Percentiles rank a stretch among this genome's conserved stretches.
phyloP scores from a whole-genome alignment of 37 sponge, comb jelly and placozoan genomes.

The Axinella damicornis region DNA sequence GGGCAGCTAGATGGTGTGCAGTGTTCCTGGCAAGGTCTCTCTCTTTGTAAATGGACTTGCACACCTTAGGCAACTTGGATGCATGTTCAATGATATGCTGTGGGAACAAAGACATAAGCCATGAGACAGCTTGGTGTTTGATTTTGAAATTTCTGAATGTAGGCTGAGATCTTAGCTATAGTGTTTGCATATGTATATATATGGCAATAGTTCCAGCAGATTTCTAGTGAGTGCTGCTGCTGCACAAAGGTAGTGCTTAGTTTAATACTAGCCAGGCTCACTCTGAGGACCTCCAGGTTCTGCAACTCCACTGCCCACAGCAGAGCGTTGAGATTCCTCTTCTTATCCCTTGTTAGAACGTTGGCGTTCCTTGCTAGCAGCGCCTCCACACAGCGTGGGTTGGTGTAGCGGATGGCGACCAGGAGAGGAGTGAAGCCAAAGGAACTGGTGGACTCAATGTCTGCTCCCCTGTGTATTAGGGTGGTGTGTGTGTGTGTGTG shows the following conservation, averaged over 20 bases:
- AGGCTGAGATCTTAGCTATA: too few relatives aligned
- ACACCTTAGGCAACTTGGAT: neutral
- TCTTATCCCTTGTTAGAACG: neutral
- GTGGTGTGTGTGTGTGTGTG: neutral
- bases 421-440: slow-evolving; percentile 12
- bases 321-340: neutral
- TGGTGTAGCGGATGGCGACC: slow-evolving; percentile 2
- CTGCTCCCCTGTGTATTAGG: neutral
- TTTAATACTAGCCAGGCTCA: neutral
- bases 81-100: neutral
- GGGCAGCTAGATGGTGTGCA: slow-evolving; percentile 21
- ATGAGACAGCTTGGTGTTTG: too few relatives aligned
- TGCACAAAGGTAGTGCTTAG: neutral
- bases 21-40: slow-evolving; percentile 1
- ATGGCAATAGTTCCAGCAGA: neutral
- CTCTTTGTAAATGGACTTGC: neutral
- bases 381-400: neutral
- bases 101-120: neutral
- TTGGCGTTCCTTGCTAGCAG: neutral
- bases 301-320: slow-evolving; percentile 27
- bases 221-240: too few relatives aligned
- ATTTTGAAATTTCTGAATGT: too few relatives aligned
- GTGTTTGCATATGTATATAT: neutral
- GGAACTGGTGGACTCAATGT: neutral
- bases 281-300: neutral